Base-by-base conservation (phyloP, 1,140 invertebrate species). In the Muscidifurax raptorellus region DNA sequence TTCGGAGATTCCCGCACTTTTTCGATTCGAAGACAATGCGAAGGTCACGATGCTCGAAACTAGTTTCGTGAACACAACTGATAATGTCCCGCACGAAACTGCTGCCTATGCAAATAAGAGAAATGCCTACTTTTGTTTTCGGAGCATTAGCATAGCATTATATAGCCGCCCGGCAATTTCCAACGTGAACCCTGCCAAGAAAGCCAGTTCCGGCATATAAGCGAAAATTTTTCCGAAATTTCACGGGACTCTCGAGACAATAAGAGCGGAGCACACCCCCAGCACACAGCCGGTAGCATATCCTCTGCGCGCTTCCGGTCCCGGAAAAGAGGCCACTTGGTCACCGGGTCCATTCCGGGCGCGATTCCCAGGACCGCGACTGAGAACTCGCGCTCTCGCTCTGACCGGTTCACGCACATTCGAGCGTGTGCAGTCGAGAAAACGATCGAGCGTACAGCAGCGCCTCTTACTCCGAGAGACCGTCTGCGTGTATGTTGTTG, bases 251-350 rank as follows among this genome's bases (percentile, higher is more conserved):
- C 13, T 47, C 44, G 9, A 1, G 1, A 52, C 13, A 52, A 52
- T 18, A 59, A 59, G 13, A 47, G 13, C 52, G 36, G 36, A 40
- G 7, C 10, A 40, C 52, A 59, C 52, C 52, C 52, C 22, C 52
- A n/a, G 15, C 7, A 5, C 7, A 5, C 15, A 12, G 72, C 15
- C 27, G 18, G 10, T 36, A 72, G 12, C 28, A 22, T 22, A 74
- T 32, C 72, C 72, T 74, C 32, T 9, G 64, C 10, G 25, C 18
- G 64, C 75, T 78, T 83, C 82, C 76, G 82, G 76, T 80, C 67
- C 9, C 30, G 25, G 22, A 18, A 92, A 92, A 87, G 92, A 92
- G 92, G 92, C 86, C 91, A 93, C 92, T 92, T 92, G 92, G 92
- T 93, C 92, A 93, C 89, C 90, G 78, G 89, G 91, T 91, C 89